phyloP scores from a whole-genome alignment of 2,113 vertebrate genomes.

The Tautogolabrus adspersus region DNA sequence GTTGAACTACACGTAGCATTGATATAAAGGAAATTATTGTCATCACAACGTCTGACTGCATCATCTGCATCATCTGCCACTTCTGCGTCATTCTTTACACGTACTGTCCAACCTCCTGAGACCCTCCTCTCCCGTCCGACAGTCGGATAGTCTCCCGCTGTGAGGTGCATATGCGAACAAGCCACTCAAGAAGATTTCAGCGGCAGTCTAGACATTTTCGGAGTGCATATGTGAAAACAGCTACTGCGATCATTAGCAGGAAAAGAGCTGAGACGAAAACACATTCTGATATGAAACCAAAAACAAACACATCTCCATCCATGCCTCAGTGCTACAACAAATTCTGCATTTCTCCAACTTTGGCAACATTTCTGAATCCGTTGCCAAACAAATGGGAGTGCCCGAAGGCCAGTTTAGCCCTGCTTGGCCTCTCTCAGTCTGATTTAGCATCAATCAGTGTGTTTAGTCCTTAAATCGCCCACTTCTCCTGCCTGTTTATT shows the following conservation, averaged over 20 bases:
- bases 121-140: no score
- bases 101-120: no score
- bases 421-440: slow-evolving; percentile 56
- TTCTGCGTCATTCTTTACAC: no score
- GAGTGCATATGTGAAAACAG: no score
- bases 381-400: slow-evolving; percentile 32
- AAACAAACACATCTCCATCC: neutral
- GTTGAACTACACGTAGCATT: no score
- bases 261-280: neutral
- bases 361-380: slow-evolving; percentile 22
- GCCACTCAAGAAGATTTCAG: no score
- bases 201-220: no score
- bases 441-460: slow-evolving; percentile 59
- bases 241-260: neutral
- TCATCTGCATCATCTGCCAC: no score
- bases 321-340: neutral
- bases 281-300: neutral
- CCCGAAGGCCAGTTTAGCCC: slow-evolving; percentile 55
- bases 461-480: slow-evolving; percentile 41
- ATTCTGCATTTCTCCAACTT: slow-evolving; percentile 36
- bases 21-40: no score
- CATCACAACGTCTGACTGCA: no score
- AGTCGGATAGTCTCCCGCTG: no score
- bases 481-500: slow-evolving; percentile 58
- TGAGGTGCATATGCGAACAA: no score